phyloP scores from a whole-genome alignment of 2,113 vertebrate genomes.

The Menidia beryllina region DNA sequence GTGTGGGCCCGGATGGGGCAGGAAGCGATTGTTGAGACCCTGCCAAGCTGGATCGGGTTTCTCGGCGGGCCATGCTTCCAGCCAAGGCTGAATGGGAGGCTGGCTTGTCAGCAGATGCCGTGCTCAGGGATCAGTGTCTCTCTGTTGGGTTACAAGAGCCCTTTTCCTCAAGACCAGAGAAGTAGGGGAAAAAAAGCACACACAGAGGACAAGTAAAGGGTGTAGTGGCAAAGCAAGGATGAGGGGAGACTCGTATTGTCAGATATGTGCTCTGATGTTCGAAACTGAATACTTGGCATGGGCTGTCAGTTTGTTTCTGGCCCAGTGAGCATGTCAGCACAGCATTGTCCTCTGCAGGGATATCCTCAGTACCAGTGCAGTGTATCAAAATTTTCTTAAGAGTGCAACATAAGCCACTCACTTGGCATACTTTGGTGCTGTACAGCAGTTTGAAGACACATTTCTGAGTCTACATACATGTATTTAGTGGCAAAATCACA shows the following conservation, averaged over 20 bases:
- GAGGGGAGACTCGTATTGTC: constrained; percentile 71
- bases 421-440: constrained; percentile 24
- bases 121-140: constrained; percentile 81
- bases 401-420: constrained; percentile 52
- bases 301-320: constrained; percentile 77
- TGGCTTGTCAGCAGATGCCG: constrained; percentile 87
- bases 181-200: background rate
- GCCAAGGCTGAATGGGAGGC: constrained; percentile 83
- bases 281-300: constrained; percentile 76
- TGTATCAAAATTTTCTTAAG: constrained; percentile 66
- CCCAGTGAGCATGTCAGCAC: constrained; percentile 73
- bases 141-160: constrained; percentile 77
- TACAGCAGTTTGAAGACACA: constrained; percentile 12
- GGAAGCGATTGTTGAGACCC: constrained; percentile 83
- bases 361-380: constrained; percentile 63
- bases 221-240: constrained; percentile 69
- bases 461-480: constrained; percentile 14
- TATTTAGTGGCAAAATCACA: constrained; percentile 31
- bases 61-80: constrained; percentile 71
- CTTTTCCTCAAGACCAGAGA: constrained; percentile 77
- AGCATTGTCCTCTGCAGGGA: constrained; percentile 66
- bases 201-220: constrained; percentile 67
- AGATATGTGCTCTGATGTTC: constrained; percentile 75
- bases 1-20: constrained; percentile 78
- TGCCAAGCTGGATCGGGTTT: constrained; percentile 84